Evolutionary conservation across 1,140 invertebrate species (phyloP).

Genomic region (Ylistrum balloti): DNA sequence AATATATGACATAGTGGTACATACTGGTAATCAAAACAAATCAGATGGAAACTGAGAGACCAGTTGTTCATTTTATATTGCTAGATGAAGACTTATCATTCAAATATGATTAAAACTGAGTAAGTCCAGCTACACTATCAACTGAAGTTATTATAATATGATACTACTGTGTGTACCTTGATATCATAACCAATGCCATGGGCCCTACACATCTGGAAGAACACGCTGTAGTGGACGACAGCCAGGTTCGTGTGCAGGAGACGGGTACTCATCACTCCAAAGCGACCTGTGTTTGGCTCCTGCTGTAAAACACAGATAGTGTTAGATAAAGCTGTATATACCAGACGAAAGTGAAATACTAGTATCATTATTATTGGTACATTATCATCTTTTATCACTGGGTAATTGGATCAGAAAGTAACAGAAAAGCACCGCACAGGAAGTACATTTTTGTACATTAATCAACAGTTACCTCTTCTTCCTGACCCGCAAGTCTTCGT

Average conservation of each 20-base stretch:
- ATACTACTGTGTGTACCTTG: slow-evolving; percentile 73
- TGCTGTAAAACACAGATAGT: slow-evolving; percentile 62
- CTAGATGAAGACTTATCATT: no score
- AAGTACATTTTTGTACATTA: no score
- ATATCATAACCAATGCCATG: slow-evolving; percentile 83
- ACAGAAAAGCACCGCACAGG: no score
- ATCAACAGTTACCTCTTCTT: slow-evolving; percentile 65
- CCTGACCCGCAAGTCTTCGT: slow-evolving; percentile 67
- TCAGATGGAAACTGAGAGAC: no score
- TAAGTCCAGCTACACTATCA: neutral
- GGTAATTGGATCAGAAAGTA: no score
- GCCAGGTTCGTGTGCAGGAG: slow-evolving; percentile 81
- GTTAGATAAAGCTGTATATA: neutral
- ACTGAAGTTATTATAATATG: neutral
- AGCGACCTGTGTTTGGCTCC: slow-evolving; percentile 74
- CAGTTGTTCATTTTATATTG: no score
- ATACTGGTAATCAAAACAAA: no score
- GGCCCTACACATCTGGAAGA: slow-evolving; percentile 83
- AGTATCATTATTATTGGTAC: no score
- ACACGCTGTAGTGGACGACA: slow-evolving; percentile 82
- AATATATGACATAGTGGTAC: no score
- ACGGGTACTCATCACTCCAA: slow-evolving; percentile 80
- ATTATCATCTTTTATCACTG: no score
- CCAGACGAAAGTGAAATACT: no score
- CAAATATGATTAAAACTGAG: no score